phyloP scores from a whole-genome alignment of 1,140 invertebrate genomes.

The Orchestia grillus region DNA sequence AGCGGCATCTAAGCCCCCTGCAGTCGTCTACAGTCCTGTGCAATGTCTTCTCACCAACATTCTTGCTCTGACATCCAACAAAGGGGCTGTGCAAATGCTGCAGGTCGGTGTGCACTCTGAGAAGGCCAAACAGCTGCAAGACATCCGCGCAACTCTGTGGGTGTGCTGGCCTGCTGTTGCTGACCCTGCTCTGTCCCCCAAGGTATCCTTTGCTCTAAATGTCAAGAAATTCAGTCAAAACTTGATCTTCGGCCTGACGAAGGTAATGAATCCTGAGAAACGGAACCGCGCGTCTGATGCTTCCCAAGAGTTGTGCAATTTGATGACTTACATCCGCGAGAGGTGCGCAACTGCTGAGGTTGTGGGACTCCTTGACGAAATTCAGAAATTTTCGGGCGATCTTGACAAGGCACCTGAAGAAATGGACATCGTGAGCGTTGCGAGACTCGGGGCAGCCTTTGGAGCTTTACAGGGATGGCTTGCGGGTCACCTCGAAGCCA shows the following conservation, averaged over 20 bases:
- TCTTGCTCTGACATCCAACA: neutral
- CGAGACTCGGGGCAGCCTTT: conserved; percentile 69
- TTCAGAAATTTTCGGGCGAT: neutral
- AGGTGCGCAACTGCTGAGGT: neutral
- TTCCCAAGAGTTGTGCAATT: neutral
- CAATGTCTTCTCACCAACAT: conserved; percentile 24
- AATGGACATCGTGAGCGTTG: conserved; percentile 52
- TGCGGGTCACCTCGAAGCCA: conserved; percentile 72
- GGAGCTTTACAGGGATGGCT: conserved; percentile 72
- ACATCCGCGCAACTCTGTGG: conserved; percentile 74
- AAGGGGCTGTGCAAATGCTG: conserved; percentile 22
- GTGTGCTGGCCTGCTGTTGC: conserved; percentile 71
- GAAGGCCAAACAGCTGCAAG: conserved; percentile 71
- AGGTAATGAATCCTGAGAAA: neutral
- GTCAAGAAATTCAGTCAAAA: conserved; percentile 55
- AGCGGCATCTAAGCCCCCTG: neutral
- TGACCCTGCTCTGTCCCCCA: conserved; percentile 58
- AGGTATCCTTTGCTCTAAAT: conserved; percentile 60
- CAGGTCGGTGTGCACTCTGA: conserved; percentile 70
- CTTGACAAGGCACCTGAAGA: conserved; percentile 33
- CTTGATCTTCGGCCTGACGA: neutral
- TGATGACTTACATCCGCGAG: neutral
- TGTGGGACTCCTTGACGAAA: neutral
- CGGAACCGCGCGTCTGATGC: neutral
- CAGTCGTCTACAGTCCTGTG: neutral